Conservation (phyloP, 2,797 vertebrate genomes). For the Microctenopoma stevenorrisi region DNA sequence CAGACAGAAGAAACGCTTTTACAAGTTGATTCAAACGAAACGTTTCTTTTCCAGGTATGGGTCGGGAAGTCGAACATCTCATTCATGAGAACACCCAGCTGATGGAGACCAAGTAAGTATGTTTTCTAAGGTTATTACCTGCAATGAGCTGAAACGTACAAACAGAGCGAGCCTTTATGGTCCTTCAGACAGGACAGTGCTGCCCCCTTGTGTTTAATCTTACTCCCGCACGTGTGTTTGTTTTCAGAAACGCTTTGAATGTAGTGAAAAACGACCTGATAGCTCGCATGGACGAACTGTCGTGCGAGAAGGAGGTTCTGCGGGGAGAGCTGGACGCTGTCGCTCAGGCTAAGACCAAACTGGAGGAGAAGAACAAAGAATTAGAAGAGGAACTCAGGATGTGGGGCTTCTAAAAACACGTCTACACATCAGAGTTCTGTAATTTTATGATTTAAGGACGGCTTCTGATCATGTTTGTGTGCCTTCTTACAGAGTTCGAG, state of each 20-base stretch:
- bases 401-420: constrained; percentile 74
- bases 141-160: background rate
- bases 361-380: constrained; percentile 92
- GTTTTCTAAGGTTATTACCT: background rate
- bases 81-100: constrained; percentile 97
- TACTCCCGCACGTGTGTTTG: background rate
- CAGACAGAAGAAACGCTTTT: background rate
- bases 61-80: constrained; percentile 97
- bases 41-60: constrained; percentile 88
- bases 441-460: background rate
- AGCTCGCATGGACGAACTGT: constrained; percentile 92
- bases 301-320: constrained; percentile 93
- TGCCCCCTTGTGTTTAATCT: constrained; percentile 47
- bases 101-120: constrained; percentile 94
- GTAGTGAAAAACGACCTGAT: constrained; percentile 98
- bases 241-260: constrained; percentile 93
- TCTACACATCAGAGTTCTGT: accelerated
- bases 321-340: constrained; percentile 90
- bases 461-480: background rate
- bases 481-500: constrained; percentile 84
- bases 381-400: constrained; percentile 95
- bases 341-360: constrained; percentile 90
- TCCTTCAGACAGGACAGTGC: background rate
- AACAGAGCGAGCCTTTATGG: background rate
- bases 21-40: background rate